Conservation (phyloP, 2,113 vertebrate genomes). For the Muntiacus muntjak region DNA sequence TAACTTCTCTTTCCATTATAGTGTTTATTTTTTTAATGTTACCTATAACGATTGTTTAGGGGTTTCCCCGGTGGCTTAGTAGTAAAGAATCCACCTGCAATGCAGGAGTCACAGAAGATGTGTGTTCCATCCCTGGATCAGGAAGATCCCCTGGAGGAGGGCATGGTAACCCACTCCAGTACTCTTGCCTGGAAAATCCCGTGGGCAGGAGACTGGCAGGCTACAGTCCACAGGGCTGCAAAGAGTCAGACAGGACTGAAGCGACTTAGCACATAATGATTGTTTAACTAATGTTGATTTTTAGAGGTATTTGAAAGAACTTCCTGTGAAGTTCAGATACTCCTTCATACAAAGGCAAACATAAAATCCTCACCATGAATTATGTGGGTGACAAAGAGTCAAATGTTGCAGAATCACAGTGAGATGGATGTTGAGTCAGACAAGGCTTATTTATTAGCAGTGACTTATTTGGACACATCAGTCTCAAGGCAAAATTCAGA, state of each 20-base stretch:
- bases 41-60: background rate
- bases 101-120: background rate
- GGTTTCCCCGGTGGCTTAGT: background rate
- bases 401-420: background rate
- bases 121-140: background rate
- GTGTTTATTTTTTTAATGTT: background rate
- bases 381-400: background rate
- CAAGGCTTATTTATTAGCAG: background rate
- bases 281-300: background rate
- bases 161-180: background rate
- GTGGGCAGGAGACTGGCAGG: background rate
- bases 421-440: background rate
- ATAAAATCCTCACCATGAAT: background rate
- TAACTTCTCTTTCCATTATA: background rate
- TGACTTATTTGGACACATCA: background rate
- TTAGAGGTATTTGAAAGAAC: background rate
- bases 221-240: background rate
- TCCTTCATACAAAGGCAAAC: background rate
- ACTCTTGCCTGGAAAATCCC: background rate
- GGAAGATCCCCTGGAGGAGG: background rate
- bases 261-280: background rate
- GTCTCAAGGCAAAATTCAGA: background rate
- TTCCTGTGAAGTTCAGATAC: background rate
- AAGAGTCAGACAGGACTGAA: background rate
- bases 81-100: background rate